Conservation (phyloP, 2,797 vertebrate genomes). For the Enteromius radiatus region DNA sequence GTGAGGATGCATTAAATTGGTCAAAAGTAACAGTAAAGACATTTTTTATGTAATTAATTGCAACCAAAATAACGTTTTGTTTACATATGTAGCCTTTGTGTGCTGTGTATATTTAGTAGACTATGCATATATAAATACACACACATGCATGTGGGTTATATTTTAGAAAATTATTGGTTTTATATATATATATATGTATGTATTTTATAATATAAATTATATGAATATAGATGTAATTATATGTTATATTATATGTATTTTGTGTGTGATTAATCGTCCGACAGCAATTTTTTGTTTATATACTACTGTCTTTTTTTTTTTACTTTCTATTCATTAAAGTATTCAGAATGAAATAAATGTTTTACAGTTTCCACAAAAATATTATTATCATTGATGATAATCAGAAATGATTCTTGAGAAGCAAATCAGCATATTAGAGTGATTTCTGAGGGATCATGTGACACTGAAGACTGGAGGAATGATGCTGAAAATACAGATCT, state of each 20-base stretch:
- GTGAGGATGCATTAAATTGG: neutral
- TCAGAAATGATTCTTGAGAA: neutral
- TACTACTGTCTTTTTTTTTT: neutral
- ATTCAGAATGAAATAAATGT: neutral
- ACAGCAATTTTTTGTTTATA: neutral
- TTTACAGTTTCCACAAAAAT: neutral
- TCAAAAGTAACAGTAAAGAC: neutral
- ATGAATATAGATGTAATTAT: no score
- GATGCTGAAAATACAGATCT: neutral
- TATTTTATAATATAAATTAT: no score
- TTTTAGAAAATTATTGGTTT: no score
- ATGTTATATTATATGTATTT: no score
- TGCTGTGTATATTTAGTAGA: no score
- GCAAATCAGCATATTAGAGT: neutral
- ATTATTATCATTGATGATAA: no score
- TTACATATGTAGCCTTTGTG: no score
- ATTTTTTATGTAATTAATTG: neutral
- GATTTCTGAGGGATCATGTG: constrained; percentile 1
- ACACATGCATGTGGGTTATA: no score
- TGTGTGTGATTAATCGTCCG: no score
- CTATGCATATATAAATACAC: no score
- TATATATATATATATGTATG: no score
- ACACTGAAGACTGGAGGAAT: neutral
- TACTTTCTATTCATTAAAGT: neutral
- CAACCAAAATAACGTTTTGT: no score